Evolutionary conservation across 2,797 vertebrate genomes (phyloP).

Genomic region (Bufotes viridis): DNA sequence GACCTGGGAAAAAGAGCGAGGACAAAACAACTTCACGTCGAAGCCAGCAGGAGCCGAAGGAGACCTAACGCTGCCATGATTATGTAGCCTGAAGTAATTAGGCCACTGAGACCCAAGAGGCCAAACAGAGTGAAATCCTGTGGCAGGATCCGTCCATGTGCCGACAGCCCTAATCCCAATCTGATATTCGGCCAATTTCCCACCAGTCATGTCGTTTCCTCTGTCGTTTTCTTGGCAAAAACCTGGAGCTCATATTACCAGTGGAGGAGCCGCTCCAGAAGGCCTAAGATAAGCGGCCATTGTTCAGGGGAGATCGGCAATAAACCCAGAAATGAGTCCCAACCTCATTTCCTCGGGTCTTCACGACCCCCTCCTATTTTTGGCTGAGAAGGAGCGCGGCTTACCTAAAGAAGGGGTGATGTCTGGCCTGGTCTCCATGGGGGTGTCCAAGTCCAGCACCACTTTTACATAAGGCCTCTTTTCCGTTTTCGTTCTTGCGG

Average conservation of each 20-base stretch:
- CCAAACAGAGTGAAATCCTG: background rate
- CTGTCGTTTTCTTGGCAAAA: background rate
- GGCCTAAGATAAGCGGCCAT: background rate
- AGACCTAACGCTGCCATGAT: background rate
- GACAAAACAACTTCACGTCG: background rate
- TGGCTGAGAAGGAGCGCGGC: too few relatives aligned
- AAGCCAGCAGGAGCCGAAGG: background rate
- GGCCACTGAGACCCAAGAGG: background rate
- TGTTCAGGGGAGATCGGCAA: background rate
- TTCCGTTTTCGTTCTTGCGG: too few relatives aligned
- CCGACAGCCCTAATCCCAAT: conserved; percentile 8
- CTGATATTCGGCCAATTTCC: conserved; percentile 10
- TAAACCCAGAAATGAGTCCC: background rate
- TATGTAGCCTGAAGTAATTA: background rate
- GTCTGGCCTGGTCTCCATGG: background rate
- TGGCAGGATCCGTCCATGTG: background rate
- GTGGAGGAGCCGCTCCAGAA: background rate
- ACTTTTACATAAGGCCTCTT: background rate
- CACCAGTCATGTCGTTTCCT: background rate
- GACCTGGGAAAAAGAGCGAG: conserved; percentile 66
- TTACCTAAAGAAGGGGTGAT: background rate
- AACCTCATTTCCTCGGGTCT: background rate
- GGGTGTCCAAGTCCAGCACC: background rate
- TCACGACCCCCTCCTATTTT: background rate
- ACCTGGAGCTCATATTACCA: background rate